Conservation (phyloP, 2,888 invertebrate genomes). For the Steromphala cineraria region DNA sequence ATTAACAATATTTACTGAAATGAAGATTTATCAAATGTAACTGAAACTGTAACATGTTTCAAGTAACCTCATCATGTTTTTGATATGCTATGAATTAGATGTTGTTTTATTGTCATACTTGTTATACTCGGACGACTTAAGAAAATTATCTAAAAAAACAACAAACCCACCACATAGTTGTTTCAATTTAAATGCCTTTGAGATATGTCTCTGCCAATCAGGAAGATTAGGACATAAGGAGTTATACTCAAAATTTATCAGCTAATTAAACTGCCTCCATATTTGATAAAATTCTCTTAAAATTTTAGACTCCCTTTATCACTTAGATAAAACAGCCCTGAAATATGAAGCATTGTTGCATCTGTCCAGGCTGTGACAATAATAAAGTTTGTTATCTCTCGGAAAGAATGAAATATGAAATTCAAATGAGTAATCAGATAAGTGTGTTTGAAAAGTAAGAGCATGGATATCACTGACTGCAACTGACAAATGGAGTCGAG, state of each 20-base stretch:
- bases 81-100: background rate
- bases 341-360: slow-evolving; percentile 12
- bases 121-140: background rate
- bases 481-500: background rate
- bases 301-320: background rate
- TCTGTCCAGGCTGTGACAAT: background rate
- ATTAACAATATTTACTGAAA: too few species aligned
- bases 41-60: too few species aligned
- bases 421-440: background rate
- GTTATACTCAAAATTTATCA: slow-evolving; percentile 1
- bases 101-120: background rate
- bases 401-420: background rate
- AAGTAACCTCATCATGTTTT: background rate
- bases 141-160: background rate
- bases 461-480: background rate
- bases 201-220: background rate
- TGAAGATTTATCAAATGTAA: too few species aligned
- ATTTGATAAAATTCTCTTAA: slow-evolving; percentile 17
- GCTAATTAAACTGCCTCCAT: slow-evolving; percentile 17
- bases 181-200: slow-evolving; percentile 11
- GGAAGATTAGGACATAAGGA: slow-evolving; percentile 13
- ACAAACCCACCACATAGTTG: background rate
- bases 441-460: background rate
- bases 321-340: background rate
- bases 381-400: background rate